Evolutionary conservation across 2,797 vertebrate genomes (phyloP), one percentile per base, ranked within the genome.

Genomic region (Nannoperca australis): DNA sequence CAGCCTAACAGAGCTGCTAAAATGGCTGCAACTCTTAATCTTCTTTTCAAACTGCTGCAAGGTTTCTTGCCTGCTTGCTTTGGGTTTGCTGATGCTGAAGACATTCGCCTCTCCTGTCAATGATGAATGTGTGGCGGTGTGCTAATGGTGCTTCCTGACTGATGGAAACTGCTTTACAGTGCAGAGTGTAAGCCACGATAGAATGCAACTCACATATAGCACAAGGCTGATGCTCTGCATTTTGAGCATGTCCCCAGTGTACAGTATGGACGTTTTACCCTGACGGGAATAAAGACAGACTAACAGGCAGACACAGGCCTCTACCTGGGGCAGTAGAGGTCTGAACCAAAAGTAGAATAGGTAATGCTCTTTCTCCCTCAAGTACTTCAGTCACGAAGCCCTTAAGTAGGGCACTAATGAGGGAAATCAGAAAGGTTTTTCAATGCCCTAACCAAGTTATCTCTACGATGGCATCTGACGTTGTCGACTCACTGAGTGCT

Each of bases 321-420:
- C 27, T 13, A 15, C 9, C 55, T 38, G 4, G 22, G 49, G 24
- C 15, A 3, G 17, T 47, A 30, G 62, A 60, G 24, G 34, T 66
- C 24, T 63, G 15, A 80, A 56, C 17, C 36, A 60, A 59, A 59
- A 60, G 36, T 55, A 51, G 51, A 76, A 71, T 62, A 13, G 4
- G 42, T 73, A 47, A 73, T 61, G 27, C 18, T 66, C 7, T 58
- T 55, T 65, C 38, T 56, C 60, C 44, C 22, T 73, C 36, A 62
- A 11, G 38, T 45, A 58, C 18, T 27, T 49, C 22, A 73, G 56
- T 61, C 54, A 51, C 14, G 14, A 56, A 9, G 13, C 42, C 51
- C 55, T 66, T 55, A 18, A 83, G 42, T 24, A 70, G 30, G 27
- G 18, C 51, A 68, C 40, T 62, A 53, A 70, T 68, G 22, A 65